Evolutionary conservation across 2,888 invertebrate genomes (phyloP), one percentile per base, ranked within the genome.

Genomic region (Melieria crassipennis): DNA sequence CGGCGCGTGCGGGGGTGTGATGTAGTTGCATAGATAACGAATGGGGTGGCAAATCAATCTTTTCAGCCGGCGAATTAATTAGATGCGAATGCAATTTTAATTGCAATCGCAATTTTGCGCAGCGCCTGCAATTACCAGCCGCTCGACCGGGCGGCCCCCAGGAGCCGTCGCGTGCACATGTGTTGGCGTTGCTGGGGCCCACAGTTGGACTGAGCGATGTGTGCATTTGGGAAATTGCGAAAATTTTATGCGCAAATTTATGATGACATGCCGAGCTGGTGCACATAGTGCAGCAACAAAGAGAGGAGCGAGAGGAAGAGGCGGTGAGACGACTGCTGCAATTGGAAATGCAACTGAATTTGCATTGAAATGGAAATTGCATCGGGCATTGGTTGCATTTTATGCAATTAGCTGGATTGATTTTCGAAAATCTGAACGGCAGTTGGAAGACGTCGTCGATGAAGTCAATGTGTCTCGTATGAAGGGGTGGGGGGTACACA

Each of bases 21-120:
- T 48, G 13, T 65, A 13, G 3, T 1, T 65, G 5, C 5, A n/a
- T 45, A 46, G 11, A 30, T 46, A 30, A 30, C 52, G 60, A 46
- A 60, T 58, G 55, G 13, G 46, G 47, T 66, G 66, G 61, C 60
- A 65, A 75, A 77, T 77, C 76, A 77, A 77, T 77, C 76, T 74
- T 76, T 79, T 83, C 80, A 50, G 65, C 78, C 82, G 83, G 83
- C 81, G 80, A 83, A 84, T 84, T 84, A 84, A 84, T 84, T 84
- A 84, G 82, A 84, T 84, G 84, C 83, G 84, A 84, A 84, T 84
- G 84, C 84, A 84, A 84, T 84, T 84, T 84, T 84, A 84, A 84
- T 84, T 84, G 83, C 81, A 80, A 62, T 57, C 64, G 57, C 67
- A 67, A 67, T 67, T 30, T 30, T 30, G 30, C 3, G 30, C 30